phyloP scores from a whole-genome alignment of 2,888 invertebrate genomes.

The Diarsia dahlii region DNA sequence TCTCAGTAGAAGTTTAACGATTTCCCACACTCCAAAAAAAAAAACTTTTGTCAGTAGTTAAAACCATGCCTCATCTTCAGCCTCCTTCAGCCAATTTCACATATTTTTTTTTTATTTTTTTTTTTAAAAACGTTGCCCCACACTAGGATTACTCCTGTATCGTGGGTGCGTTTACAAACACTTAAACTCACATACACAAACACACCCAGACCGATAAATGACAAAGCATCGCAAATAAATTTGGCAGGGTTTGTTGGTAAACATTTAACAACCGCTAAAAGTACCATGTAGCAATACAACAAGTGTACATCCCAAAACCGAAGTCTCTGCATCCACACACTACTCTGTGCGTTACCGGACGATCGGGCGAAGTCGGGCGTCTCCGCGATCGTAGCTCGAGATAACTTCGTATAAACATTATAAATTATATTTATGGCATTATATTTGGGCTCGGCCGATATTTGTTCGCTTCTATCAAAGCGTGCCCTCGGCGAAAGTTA shows the following conservation, averaged over 20 bases:
- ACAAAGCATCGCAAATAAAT: no score
- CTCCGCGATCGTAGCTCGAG: slow-evolving; percentile 83
- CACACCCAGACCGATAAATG: no score
- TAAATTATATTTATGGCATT: slow-evolving; percentile 90
- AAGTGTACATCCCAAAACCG: background rate
- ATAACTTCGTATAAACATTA: slow-evolving; percentile 87
- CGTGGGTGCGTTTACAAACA: no score
- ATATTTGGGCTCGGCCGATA: slow-evolving; percentile 83
- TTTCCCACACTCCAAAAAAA: no score
- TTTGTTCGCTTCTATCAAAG: slow-evolving; percentile 86
- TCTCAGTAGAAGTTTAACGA: no score
- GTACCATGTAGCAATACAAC: background rate
- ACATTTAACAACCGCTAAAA: background rate
- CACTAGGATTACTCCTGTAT: no score
- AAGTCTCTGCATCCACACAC: slow-evolving; percentile 38
- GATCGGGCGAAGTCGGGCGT: slow-evolving; percentile 80
- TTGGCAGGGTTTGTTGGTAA: background rate
- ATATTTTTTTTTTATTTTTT: no score
- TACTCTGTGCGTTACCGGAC: slow-evolving; percentile 73
- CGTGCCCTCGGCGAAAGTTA: slow-evolving; percentile 75
- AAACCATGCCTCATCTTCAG: background rate
- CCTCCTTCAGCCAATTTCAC: background rate
- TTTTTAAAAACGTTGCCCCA: no score
- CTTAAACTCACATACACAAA: no score
- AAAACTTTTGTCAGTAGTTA: background rate